Evolutionary conservation across 2,888 invertebrate species (phyloP).

Genomic region (Suillia variegata): DNA sequence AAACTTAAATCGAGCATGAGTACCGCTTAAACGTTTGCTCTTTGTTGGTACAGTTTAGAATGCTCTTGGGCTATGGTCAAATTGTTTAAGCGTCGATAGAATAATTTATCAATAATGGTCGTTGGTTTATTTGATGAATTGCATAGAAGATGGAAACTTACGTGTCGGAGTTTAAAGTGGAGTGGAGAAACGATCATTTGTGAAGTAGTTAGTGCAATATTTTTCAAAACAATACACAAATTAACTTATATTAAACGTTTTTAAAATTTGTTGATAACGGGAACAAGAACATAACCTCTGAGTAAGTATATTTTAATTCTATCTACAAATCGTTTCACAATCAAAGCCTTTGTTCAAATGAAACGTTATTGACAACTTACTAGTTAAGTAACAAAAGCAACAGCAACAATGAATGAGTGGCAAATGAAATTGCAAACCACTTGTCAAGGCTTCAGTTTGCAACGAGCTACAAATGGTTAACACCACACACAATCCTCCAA

Average conservation of each 20-base stretch:
- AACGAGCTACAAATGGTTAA: not conserved
- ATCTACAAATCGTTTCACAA: no score
- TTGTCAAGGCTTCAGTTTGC: not conserved
- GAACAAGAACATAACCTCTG: no score
- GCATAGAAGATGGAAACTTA: conserved; percentile 58
- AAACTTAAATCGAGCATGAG: no score
- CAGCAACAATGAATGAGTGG: not conserved
- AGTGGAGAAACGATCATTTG: conserved; percentile 22
- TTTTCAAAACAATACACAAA: no score
- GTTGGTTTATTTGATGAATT: conserved; percentile 51
- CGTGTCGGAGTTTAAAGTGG: conserved; percentile 39
- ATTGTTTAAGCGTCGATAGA: not conserved
- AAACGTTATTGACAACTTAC: not conserved
- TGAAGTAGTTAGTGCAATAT: not conserved
- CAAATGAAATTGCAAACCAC: not conserved
- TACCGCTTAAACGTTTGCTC: no score
- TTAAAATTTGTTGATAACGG: not conserved
- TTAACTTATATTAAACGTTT: not conserved
- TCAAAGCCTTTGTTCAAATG: no score
- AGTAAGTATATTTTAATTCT: no score
- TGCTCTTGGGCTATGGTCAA: not conserved
- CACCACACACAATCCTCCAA: not conserved
- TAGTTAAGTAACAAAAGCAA: not conserved
- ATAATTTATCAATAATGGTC: conserved; percentile 31
- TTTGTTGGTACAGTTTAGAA: no score